phyloP scores from a whole-genome alignment of 37 sponge, comb jelly and placozoan species.

The Amphimedon queenslandica region DNA sequence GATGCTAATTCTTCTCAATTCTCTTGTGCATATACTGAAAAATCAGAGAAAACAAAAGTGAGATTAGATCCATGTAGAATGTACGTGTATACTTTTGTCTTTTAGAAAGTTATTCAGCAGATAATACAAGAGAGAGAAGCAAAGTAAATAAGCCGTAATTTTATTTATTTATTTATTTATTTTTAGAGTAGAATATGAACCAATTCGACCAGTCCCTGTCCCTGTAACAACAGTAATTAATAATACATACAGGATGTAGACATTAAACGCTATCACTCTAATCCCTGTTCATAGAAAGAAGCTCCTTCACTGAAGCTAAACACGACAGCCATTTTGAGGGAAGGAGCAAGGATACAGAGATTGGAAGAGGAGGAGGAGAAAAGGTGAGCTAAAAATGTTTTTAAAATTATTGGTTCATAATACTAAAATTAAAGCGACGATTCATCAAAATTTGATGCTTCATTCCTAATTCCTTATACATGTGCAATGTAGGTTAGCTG shows the following conservation, averaged over 20 bases:
- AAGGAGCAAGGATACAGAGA: constrained; percentile 82
- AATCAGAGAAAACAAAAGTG: constrained; percentile 78
- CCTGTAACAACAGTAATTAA: constrained; percentile 35
- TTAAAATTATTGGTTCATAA: neutral
- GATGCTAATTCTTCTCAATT: constrained; percentile 47
- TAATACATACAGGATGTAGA: too few relatives aligned
- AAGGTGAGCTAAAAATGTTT: constrained; percentile 58
- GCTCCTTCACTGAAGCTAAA: constrained; percentile 80
- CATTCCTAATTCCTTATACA: too few relatives aligned
- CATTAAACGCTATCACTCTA: too few relatives aligned
- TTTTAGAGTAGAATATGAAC: constrained; percentile 27
- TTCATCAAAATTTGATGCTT: too few relatives aligned
- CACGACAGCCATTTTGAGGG: constrained; percentile 92
- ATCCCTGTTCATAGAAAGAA: constrained; percentile 23
- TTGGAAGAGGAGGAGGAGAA: constrained; percentile 76
- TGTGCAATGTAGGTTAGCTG: constrained; percentile 71
- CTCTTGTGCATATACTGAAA: constrained; percentile 69
- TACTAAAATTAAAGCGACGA: neutral
- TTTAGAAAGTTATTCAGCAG: constrained; percentile 50
- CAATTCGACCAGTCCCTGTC: constrained; percentile 25
- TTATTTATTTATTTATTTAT: neutral
- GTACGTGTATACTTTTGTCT: neutral
- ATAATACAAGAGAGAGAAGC: constrained; percentile 50
- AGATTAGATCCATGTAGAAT: neutral
- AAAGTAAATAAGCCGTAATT: constrained; percentile 21